Base-by-base conservation (phyloP, 2,888 invertebrate species). In the Sylvicola cinctus region DNA sequence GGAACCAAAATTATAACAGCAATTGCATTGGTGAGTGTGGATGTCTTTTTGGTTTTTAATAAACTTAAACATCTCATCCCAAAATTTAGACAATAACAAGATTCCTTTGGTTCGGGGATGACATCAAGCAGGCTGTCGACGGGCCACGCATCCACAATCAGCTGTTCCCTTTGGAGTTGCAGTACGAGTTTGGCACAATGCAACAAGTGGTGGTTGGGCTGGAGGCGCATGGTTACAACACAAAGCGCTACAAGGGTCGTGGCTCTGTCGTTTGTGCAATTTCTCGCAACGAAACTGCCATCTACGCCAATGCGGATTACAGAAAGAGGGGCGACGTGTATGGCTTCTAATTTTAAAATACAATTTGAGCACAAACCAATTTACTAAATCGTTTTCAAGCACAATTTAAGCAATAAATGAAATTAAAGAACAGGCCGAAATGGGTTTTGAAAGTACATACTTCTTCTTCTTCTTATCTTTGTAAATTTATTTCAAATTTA, bases 1-100 rank as follows among this genome's bases (percentile, higher is more conserved):
- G 85, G 85, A 1, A 76, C 79, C 0, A 76, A 74, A 54, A 87
- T 87, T 38, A 78, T 76, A 1, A 74, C 80, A 2, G 66, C 76
- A 15, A 63, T 77, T 3, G 70, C 75, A 33, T 58, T 67, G 55
- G 76, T 76, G 51, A 54, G 17, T 13, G 4, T n/a, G n/a, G n/a
- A n/a, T n/a, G n/a, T n/a, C n/a, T n/a, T n/a, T n/a, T n/a, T n/a
- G n/a, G 26, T 25, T 10, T 25, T 12, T 26, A 15, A 16, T 16
- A 11, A 34, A 2, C 14, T 26, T 29, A 23, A 50, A 47, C 49
- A 2, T 62, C 63, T 0, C 72, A 78, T 29, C 91, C n/a, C n/a
- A n/a, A 28, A 28, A 5, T 8, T n/a, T 13, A 28, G 28, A 13
- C 14, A 4, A 13, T 28, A 5, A 28, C 28, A 13, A 5, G 28